phyloP scores from a whole-genome alignment of 2,113 vertebrate genomes.

The Cyrtonyx montezumae region DNA sequence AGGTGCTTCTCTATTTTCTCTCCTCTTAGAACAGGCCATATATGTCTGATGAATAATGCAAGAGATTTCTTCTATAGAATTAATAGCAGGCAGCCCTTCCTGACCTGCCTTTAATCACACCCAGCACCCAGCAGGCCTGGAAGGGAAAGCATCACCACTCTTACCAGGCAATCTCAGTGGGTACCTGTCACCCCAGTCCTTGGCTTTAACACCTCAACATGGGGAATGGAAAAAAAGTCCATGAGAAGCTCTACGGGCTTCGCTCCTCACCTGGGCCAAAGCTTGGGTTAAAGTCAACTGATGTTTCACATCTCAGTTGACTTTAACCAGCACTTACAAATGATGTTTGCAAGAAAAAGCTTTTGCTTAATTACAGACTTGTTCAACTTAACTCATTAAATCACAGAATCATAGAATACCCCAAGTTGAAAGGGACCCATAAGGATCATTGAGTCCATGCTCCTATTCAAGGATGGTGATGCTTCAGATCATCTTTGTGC shows the following conservation, averaged over 20 bases:
- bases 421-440: too few species aligned
- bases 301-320: background rate
- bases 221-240: background rate
- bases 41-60: conserved; percentile 50
- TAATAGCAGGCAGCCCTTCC: conserved; percentile 25
- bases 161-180: background rate
- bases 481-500: background rate
- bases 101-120: conserved; percentile 54
- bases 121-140: conserved; percentile 22
- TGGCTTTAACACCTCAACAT: accelerated
- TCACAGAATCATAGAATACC: too few species aligned
- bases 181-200: background rate
- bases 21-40: background rate
- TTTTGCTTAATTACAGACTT: background rate
- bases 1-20: conserved; percentile 48
- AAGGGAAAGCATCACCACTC: conserved; percentile 2
- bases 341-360: background rate
- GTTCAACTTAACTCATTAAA: background rate
- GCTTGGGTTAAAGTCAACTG: background rate
- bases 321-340: background rate
- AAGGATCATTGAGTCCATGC: too few species aligned
- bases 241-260: background rate
- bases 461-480: background rate
- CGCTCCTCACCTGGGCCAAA: background rate
- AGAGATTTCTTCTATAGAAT: conserved; percentile 37